Evolutionary conservation across 2,797 vertebrate genomes (phyloP), one percentile per base, ranked within the genome.

Genomic region (Sebastes umbrosus): DNA sequence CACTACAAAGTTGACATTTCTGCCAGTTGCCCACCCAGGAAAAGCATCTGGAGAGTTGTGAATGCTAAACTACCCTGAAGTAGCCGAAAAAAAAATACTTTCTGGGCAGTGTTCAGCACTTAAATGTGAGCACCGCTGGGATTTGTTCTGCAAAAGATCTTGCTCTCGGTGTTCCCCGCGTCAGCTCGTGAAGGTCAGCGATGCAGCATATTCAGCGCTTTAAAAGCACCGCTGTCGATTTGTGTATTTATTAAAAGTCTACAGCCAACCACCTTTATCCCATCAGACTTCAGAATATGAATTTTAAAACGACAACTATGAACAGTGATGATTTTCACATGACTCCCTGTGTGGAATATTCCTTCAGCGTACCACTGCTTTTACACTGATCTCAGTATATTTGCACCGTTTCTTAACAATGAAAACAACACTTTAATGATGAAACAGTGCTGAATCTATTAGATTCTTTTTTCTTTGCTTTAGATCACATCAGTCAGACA

Each of bases 171-270:
- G 46, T 67, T 58, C 31, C 70, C 70, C 65, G 58, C 52, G n/a
- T 82, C 65, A 66, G 64, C 74, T 71, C 54, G 52, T 73, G 74
- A 89, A 83, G 84, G 84, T 87, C 83, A 86, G 76, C 27, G 12
- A 52, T 46, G 12, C 46, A 27, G 52, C 76, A 39, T 55, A 66
- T 65, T 84, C 75, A 74, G 54, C 66, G 39, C 39, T 75, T 84
- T 65, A 31, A 83, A 81, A 84, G 69, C 62, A 12, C 55, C 16
- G 31, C 43, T 69, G 34, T 75, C 25, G 8, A 80, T 83, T 77
- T 73, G 67, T 70, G 80, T 58, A 32, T 79, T 76, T 34, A 55
- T 14, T 80, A n/a, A 74, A 72, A 50, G 52, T 34, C 29, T 29
- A n/a, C 27, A 50, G 58, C 54, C 29, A 59, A 20, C 31, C 65